These are phyloP conservation scores for Smutsia gigantea DNA, from an alignment of 2,797 vertebrate genomes.

Conservation along the genomic window DNA sequence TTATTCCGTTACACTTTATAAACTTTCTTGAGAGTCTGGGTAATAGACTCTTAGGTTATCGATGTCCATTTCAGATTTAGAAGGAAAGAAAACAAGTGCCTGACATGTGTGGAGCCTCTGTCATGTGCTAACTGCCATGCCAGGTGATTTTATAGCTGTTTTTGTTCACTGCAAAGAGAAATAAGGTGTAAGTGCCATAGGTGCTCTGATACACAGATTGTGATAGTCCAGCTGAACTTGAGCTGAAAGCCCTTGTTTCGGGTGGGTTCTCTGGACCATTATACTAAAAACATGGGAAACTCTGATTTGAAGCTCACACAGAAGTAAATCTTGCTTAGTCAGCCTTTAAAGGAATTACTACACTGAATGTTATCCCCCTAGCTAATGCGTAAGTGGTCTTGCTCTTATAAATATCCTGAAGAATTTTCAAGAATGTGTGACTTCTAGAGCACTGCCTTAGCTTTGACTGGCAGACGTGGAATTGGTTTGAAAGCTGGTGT, in stretches of 20 bases:
- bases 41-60: neutral
- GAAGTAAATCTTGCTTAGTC: neutral
- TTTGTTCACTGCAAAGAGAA: neutral
- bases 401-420: neutral
- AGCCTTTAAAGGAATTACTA: neutral
- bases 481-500: neutral
- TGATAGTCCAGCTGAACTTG: neutral
- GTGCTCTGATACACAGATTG: neutral
- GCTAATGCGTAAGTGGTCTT: neutral
- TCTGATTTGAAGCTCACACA: neutral
- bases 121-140: neutral
- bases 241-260: neutral
- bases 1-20: neutral
- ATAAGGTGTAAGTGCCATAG: accelerated
- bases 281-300: neutral
- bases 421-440: neutral
- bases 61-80: neutral
- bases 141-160: neutral
- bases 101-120: neutral
- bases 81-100: neutral
- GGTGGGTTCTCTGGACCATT: conserved; percentile 22
- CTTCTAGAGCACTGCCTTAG: neutral
- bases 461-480: neutral
- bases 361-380: neutral
- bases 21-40: neutral